Evolutionary conservation across 2,888 invertebrate genomes (phyloP), one percentile per base, ranked within the genome.

Genomic region (Eupithecia tripunctaria): DNA sequence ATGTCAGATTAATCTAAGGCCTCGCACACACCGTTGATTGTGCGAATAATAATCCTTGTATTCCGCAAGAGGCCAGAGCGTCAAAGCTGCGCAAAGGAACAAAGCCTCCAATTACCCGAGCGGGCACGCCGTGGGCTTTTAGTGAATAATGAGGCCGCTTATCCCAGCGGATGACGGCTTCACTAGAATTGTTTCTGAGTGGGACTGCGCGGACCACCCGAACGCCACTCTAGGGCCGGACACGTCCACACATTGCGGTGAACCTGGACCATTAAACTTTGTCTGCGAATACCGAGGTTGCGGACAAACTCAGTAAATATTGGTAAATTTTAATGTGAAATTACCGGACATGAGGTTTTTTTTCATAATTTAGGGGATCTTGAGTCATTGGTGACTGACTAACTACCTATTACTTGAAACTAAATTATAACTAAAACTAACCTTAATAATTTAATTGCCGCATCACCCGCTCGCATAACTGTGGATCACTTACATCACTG

Each of bases 81-180:
- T 89, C 90, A 91, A 89, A 91, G 92, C 89, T 84, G 88, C 86
- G 91, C 89, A 89, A 91, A 92, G 91, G 91, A 92, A 93, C 92
- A 93, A 93, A 93, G 92, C 91, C 90, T 91, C 90, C 92, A 93
- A 94, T 94, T 94, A 94, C 89, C 91, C 88, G 86, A 88, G 88
- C 90, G 88, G 87, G 92, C 92, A 91, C 89, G 93, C 93, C 89
- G 91, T 93, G 91, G 90, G 93, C 92, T 92, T 93, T 94, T 93
- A 93, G 92, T 93, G 92, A 93, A 92, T 94, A 93, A 94, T 93
- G 93, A 93, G 80, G 92, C 89, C 89, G 92, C 91, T 93, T 93
- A 93, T 91, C 90, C 91, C 87, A 82, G 84, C 82, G 87, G 88
- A 89, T 90, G 92, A 91, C 88, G 91, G 89, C 87, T 90, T 88